Evolutionary conservation across 2,888 invertebrate genomes (phyloP).

Genomic region (Agrotis exclamationis): DNA sequence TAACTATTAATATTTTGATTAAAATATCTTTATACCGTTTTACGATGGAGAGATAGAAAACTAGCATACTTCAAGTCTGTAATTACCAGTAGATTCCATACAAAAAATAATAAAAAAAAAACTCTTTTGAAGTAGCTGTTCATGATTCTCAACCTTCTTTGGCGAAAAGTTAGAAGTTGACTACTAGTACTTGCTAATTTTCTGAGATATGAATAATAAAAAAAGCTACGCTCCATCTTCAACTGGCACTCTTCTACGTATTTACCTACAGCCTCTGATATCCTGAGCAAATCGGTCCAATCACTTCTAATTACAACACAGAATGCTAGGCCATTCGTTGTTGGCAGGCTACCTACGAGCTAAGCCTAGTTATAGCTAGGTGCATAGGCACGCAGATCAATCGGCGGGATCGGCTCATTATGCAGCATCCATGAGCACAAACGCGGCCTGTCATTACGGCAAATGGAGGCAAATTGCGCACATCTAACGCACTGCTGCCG

Average conservation of each 20-base stretch:
- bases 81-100: too few species aligned
- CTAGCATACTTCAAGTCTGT: too few species aligned
- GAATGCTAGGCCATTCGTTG: slow-evolving; percentile 61
- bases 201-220: slow-evolving; percentile 16
- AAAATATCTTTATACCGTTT: neutral
- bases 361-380: slow-evolving; percentile 56
- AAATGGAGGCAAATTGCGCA: slow-evolving; percentile 90
- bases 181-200: neutral
- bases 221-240: slow-evolving; percentile 40
- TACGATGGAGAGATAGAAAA: too few species aligned
- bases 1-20: neutral
- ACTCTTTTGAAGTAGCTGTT: neutral
- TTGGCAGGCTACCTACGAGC: slow-evolving; percentile 58
- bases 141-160: neutral
- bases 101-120: too few species aligned
- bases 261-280: slow-evolving; percentile 53
- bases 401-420: slow-evolving; percentile 88
- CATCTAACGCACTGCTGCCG: slow-evolving; percentile 86
- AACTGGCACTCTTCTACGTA: slow-evolving; percentile 39
- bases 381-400: slow-evolving; percentile 76
- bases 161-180: too few species aligned
- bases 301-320: slow-evolving; percentile 69
- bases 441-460: slow-evolving; percentile 89
- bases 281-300: slow-evolving; percentile 67
- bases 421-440: slow-evolving; percentile 81